These are phyloP conservation scores for Podiceps cristatus DNA, from an alignment of 2,113 vertebrate genomes.

Conservation along the genomic window DNA sequence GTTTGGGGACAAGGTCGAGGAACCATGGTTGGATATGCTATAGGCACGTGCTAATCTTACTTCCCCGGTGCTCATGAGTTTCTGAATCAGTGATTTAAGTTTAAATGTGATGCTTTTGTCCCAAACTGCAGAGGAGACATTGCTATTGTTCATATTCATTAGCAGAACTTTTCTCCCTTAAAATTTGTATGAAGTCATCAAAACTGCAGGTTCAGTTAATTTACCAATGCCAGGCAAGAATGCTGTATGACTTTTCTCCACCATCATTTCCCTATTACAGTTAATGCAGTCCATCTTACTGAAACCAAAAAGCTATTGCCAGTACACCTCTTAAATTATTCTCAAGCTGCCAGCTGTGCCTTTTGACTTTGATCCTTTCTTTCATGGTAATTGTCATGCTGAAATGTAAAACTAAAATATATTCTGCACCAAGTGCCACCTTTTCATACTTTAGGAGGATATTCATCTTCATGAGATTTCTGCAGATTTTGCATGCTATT, in stretches of 20 bases:
- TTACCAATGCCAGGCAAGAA: background rate
- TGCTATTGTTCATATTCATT: background rate
- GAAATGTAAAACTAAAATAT: constrained; percentile 63
- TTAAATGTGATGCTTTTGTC: background rate
- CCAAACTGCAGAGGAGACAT: background rate
- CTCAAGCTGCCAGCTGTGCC: constrained; percentile 57
- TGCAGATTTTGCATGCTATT: constrained; percentile 19
- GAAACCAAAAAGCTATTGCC: constrained; percentile 51
- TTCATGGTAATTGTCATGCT: constrained; percentile 53
- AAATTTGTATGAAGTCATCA: background rate
- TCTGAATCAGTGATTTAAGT: background rate
- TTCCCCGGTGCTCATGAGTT: background rate
- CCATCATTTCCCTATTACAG: constrained; percentile 43
- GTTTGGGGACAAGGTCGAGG: background rate
- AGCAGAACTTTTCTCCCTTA: background rate
- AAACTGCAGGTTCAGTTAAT: background rate
- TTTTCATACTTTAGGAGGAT: constrained; percentile 17
- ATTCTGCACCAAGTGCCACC: constrained; percentile 15
- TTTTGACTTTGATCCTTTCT: constrained; percentile 56
- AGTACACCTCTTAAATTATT: constrained; percentile 65
- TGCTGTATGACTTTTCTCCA: constrained; percentile 6
- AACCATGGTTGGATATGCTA: background rate
- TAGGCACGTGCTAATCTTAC: background rate
- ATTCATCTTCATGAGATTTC: constrained; percentile 23
- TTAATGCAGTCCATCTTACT: constrained; percentile 59